Evolutionary conservation across 2,888 invertebrate genomes (phyloP), one percentile per base, ranked within the genome.

Genomic region (Isoperla grammatica): DNA sequence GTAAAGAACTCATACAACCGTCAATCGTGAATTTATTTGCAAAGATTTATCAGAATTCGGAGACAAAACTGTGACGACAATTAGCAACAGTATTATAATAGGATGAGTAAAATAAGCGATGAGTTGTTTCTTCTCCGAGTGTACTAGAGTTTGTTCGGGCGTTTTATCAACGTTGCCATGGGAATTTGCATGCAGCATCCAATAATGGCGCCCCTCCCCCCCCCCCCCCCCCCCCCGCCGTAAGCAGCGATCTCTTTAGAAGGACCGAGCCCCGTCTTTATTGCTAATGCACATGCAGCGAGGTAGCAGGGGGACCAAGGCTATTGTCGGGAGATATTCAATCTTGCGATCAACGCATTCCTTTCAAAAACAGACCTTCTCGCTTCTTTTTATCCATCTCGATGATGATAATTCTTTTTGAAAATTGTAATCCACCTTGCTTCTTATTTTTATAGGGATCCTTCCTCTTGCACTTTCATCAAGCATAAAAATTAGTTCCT

Each of bases 101-200:
- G n/a, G n/a, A n/a, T n/a, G n/a, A n/a, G n/a, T n/a, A n/a, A n/a
- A n/a, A n/a, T n/a, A n/a, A n/a, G n/a, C n/a, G n/a, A n/a, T n/a
- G n/a, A n/a, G n/a, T n/a, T n/a, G n/a, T n/a, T n/a, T n/a, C 29
- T 8, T 29, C 29, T 29, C 8, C 15, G 42, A 12, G 12, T 40
- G 42, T 40, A 40, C 19, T 45, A 5, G 11, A 17, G 45, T 45
- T 45, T 45, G 45, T 56, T 19, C 22, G 56, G 35, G 17, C 23
- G 15, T 59, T 60, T 55, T 50, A 61, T 61, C 57, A 57, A 53
- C 58, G 61, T 61, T 61, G 61, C 64, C 59, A 60, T 63, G 64
- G 63, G 56, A 58, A 63, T 61, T 61, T 63, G 61, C 64, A 63
- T 63, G 56, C 58, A 56, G 43, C 61, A 62, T 61, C 61, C 63